Conservation (phyloP, 1,140 invertebrate genomes). For the Drosophila carrolli region DNA sequence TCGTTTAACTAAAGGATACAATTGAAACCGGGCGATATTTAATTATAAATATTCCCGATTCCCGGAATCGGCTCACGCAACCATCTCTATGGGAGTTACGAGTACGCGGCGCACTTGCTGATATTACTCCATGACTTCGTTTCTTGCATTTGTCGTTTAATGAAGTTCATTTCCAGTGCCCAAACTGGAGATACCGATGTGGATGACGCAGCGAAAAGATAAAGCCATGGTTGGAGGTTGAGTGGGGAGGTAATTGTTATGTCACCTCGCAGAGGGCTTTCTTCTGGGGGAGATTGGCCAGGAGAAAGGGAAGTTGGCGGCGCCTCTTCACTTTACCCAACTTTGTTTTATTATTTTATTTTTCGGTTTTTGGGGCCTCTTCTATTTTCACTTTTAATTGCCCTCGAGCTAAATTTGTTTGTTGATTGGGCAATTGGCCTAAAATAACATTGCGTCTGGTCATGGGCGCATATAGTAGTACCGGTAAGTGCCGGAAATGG, state of each 20-base stretch:
- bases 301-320: slow-evolving; percentile 2
- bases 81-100: slow-evolving; percentile 11
- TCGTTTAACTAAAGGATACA: no score
- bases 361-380: slow-evolving; percentile 6
- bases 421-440: slow-evolving; percentile 52
- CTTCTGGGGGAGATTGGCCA: slow-evolving; percentile 1
- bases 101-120: slow-evolving; percentile 23
- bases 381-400: slow-evolving; percentile 72
- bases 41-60: background rate
- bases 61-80: slow-evolving; percentile 5
- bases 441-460: slow-evolving; percentile 12
- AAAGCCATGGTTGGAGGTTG: slow-evolving; percentile 3
- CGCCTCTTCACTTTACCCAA: slow-evolving; percentile 42
- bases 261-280: slow-evolving; percentile 37
- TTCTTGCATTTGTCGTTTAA: slow-evolving; percentile 57
- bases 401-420: slow-evolving; percentile 44
- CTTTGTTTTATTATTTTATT: background rate
- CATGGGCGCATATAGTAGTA: slow-evolving; percentile 11
- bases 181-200: slow-evolving; percentile 5
- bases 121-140: slow-evolving; percentile 24
- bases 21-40: no score
- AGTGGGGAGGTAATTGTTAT: slow-evolving; percentile 36
- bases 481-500: slow-evolving; percentile 56
- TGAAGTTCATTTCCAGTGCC: slow-evolving; percentile 61
- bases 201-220: slow-evolving; percentile 35